Percentiles rank a stretch among this genome's conserved stretches.
These are phyloP conservation scores for Aphyosemion australe DNA, from an alignment of 2,113 vertebrate species.

Conservation along the genomic window DNA sequence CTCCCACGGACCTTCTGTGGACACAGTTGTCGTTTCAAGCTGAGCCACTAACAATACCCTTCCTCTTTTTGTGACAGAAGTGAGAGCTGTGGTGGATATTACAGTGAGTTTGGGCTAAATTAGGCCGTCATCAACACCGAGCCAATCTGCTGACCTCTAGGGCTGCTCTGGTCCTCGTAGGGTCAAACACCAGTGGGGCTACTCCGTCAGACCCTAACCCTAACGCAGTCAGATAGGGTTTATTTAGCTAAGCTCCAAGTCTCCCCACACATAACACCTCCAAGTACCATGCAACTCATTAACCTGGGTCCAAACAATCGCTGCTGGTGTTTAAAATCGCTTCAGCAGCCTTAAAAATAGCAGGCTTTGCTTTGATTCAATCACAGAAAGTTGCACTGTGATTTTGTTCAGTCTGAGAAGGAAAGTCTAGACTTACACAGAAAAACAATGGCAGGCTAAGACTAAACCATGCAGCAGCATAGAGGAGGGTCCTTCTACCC, in stretches of 20 bases:
- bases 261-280: conserved; percentile 59
- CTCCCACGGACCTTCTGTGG: conserved; percentile 42
- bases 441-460: conserved; percentile 57
- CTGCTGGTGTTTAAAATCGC: conserved; percentile 69
- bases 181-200: conserved; percentile 59
- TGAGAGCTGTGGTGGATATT: conserved; percentile 46
- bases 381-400: conserved; percentile 46
- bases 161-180: conserved; percentile 42
- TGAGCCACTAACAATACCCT: conserved; percentile 54
- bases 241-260: conserved; percentile 73
- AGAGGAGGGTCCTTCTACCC: conserved; percentile 39
- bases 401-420: conserved; percentile 35
- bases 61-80: conserved; percentile 44
- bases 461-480: conserved; percentile 59
- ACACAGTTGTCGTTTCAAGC: conserved; percentile 62
- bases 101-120: conserved; percentile 49
- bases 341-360: conserved; percentile 63
- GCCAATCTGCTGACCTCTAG: conserved; percentile 61
- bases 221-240: conserved; percentile 70
- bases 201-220: too few relatives aligned
- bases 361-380: conserved; percentile 44
- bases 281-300: conserved; percentile 67
- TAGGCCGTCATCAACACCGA: conserved; percentile 49
- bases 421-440: conserved; percentile 22
- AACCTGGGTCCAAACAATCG: conserved; percentile 37